Conservation (phyloP, 1,140 invertebrate species). For the Apis mellifera region DNA sequence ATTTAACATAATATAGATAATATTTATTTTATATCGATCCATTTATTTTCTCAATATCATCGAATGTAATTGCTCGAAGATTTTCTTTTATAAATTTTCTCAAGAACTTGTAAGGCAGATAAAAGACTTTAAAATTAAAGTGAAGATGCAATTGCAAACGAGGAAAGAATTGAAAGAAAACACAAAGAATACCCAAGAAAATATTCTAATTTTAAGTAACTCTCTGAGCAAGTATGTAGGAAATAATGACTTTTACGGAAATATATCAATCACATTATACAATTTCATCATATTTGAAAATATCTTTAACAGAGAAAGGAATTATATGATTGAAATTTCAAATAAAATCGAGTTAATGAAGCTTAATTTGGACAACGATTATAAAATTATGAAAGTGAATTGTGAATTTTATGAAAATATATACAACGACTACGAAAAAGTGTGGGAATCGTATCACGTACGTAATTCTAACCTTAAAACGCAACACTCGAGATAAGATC, state of each 20-base stretch:
- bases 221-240: slow-evolving; percentile 32
- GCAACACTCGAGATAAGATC: background rate
- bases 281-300: background rate
- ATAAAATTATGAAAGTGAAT: slow-evolving; percentile 21
- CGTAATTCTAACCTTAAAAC: background rate
- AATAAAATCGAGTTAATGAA: background rate
- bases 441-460: slow-evolving; percentile 47
- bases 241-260: background rate
- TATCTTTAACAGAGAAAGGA: slow-evolving; percentile 3
- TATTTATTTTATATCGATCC: too few species aligned
- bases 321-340: background rate
- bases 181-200: background rate
- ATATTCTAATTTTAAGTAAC: background rate
- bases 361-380: slow-evolving; percentile 37
- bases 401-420: slow-evolving; percentile 8
- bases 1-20: too few species aligned
- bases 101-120: background rate
- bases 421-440: slow-evolving; percentile 21
- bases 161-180: slow-evolving; percentile 43
- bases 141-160: background rate
- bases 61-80: background rate
- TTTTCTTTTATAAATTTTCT: background rate
- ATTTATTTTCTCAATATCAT: background rate
- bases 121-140: background rate
- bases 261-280: too few species aligned